Evolutionary conservation across 2,113 vertebrate species (phyloP), one percentile per base, ranked within the genome.

Genomic region (Plecotus auritus): DNA sequence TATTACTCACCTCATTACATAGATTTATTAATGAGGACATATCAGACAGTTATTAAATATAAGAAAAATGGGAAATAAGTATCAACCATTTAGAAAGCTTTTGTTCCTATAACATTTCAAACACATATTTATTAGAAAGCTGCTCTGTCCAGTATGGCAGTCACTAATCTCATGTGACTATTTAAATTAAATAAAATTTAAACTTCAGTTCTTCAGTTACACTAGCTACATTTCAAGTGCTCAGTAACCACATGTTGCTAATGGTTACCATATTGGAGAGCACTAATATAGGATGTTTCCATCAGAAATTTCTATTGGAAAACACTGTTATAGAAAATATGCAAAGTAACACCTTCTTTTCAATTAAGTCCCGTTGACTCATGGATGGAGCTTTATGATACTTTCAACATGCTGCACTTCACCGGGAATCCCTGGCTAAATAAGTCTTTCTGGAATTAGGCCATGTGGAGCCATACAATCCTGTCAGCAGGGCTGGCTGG

Each of bases 401-500:
- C 11, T 95, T 61, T 67, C 70, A 67, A 69, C 82, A 83, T 73
- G 69, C 66, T 85, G 35, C 26, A 12, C 23, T 81, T 86, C 80
- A 42, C 32, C 1, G 12, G 94, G 93, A 86, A 95, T 96, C n/a
- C 83, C 93, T 93, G 35, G 49, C 22, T 95, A 93, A 89, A 86
- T 85, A 92, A 87, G 30, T 91, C 67, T 80, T 69, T 86, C 64
- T 80, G 91, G 81, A 92, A 94, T 84, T 61, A 81, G 88, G 88
- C 84, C 90, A 88, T 78, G 80, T 95, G 88, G 76, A 94, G 42
- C 13, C 35, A 72, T 35, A 67, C 42, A 28, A 72, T 86, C 92
- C 93, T 95, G 92, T 97, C 92, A 96, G 83, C 86, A 95, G 69
- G 91, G 80, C 94, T 89, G 78, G 74, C 70, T 97, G 86, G 66